Conservation (phyloP, 2,113 vertebrate genomes). For the Colistium nudipinnis region DNA sequence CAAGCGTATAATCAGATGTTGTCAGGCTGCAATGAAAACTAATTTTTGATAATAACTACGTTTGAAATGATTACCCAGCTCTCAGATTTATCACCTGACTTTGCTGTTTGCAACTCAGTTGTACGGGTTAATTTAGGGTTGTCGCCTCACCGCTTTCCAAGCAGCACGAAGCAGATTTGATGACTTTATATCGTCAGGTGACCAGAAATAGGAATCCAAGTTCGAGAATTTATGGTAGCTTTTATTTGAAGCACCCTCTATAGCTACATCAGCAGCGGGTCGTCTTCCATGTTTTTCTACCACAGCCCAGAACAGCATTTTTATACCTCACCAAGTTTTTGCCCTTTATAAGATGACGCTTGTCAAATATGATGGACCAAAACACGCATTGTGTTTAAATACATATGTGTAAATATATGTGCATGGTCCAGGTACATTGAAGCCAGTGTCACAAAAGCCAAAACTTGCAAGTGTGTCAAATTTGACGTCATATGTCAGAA, state of each 20-base stretch:
- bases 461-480: constrained; percentile 21
- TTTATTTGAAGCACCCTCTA: too few species aligned
- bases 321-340: too few species aligned
- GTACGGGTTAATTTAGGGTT: not conserved
- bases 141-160: not conserved
- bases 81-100: not conserved
- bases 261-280: not conserved
- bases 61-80: not conserved
- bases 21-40: not conserved
- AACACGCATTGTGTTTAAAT: not conserved
- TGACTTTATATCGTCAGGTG: not conserved
- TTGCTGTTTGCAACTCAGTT: not conserved
- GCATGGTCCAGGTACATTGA: too few species aligned
- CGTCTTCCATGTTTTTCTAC: not conserved
- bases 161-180: not conserved
- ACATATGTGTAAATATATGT: not conserved
- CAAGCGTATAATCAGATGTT: constrained; percentile 8
- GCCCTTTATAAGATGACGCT: not conserved
- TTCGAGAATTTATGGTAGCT: too few species aligned
- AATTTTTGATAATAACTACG: not conserved
- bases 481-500: constrained; percentile 7
- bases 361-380: not conserved
- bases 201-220: not conserved
- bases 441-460: not conserved
- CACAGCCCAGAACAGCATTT: not conserved